phyloP scores from a whole-genome alignment of 2,113 vertebrate genomes.

The Penelope pileata region DNA sequence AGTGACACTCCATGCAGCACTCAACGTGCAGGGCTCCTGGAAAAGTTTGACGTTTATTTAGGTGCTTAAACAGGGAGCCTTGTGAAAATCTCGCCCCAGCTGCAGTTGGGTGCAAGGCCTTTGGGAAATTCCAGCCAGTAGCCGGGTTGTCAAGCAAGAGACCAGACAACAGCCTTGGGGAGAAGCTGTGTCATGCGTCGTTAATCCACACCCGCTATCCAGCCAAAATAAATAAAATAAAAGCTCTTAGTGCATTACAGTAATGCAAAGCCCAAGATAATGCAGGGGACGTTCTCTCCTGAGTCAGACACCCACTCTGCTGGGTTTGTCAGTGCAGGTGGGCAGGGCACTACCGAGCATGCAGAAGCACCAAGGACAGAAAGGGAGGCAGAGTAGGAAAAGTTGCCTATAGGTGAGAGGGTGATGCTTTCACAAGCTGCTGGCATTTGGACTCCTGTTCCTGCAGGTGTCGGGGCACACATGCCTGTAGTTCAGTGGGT shows the following conservation, averaged over 20 bases:
- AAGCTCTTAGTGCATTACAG: conserved; percentile 13
- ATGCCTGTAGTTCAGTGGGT: no score
- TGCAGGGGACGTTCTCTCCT: not conserved
- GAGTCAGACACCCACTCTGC: not conserved
- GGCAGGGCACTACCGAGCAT: not conserved
- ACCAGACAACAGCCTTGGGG: not conserved
- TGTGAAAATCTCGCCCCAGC: not conserved
- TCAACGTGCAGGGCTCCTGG: not conserved
- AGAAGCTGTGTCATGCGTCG: not conserved
- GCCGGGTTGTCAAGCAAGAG: not conserved
- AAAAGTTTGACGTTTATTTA: conserved; percentile 2
- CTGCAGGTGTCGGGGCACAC: not conserved
- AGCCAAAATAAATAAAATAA: conserved; percentile 40
- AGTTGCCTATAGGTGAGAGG: not conserved
- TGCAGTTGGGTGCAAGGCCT: not conserved
- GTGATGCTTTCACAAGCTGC: not conserved
- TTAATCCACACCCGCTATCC: conserved; percentile 28
- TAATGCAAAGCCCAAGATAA: conserved; percentile 23
- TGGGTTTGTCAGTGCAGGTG: not conserved
- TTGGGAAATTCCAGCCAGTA: not conserved
- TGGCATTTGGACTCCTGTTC: not conserved
- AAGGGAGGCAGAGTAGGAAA: not conserved
- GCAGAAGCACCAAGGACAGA: not conserved
- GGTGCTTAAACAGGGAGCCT: not conserved
- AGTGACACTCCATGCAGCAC: not conserved